Evolutionary conservation across 2,797 vertebrate species (phyloP), one percentile per base, ranked within the genome.

Genomic region (Fringilla coelebs): DNA sequence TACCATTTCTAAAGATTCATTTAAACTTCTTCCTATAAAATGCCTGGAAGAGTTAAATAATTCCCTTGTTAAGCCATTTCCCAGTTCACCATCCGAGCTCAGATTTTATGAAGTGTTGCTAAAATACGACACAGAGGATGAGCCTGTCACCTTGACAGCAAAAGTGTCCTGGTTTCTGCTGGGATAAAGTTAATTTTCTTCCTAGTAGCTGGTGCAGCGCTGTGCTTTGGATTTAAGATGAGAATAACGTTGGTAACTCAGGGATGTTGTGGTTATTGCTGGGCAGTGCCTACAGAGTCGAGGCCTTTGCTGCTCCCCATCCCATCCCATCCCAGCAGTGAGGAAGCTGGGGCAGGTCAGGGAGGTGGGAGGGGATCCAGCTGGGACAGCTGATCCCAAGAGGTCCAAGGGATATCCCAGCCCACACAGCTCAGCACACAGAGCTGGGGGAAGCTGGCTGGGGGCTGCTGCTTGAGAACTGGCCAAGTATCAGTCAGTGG

Each of bases 101-200:
- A 77, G 71, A 68, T 92, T 89, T 88, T 91, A 95, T 83, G 87
- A 95, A 93, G 41, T 90, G 83, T 73, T 90, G 67, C 66, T 90
- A 78, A 93, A 93, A 79, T 62, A 72, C 0, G 52, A 62, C 77
- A 93, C 40, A 80, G 58, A 96, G 81, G 72, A 75, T 85, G 78
- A 96, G 91, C 95, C 79, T 87, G 89, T 97, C 86, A 85, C 90
- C 81, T 96, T 96, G 87, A 88, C 85, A 97, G 94, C 62, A 89
- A 78, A 96, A 88, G 55, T 57, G 61, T 62, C 55, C 73, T 73
- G 55, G 73, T 58, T 91, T 86, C 46, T 24, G 63, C 60, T 62
- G 55, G 73, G 67, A 62, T 46, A 68, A 83, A 88, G 73, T 67
- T 73, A 62, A 83, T 84, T 92, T 84, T 51, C 78, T 78, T 49